Base-by-base conservation (phyloP, 2,888 invertebrate species). In the Platycheirus albimanus region DNA sequence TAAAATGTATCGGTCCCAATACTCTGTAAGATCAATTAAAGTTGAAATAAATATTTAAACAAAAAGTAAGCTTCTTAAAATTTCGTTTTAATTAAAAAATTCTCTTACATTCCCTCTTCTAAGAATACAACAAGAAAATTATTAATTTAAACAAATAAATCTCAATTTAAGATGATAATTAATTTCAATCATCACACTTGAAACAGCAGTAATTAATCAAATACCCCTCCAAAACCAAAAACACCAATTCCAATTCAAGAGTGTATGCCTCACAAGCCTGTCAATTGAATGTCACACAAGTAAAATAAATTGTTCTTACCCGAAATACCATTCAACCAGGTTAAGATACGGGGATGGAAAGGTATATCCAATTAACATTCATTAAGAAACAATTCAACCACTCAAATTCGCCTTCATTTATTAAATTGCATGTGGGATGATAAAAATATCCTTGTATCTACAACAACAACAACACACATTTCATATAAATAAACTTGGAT, bases 361-460 rank as follows among this genome's bases (percentile, higher is more conserved):
- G 28, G 36, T 36, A 61, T 61, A 19, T 45, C 61, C 61, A 61
- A 61, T 61, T 61, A 61, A 61, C 30, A 61, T 61, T 61, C 43
- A 45, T 61, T 45, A 45, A 45, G 61, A 61, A 61, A 45, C 45
- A 61, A 43, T 61, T 30, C 45, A 30, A 30, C 45, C 8, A 2
- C 61, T 61, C 30, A 45, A 28, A 45, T 30, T 17, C 45, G 45
- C n/a, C 41, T 61, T 45, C 19, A 17, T 45, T 58, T 33, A 33
- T 58, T 58, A 58, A 61, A 61, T 61, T 61, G 45, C 30, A 45
- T 3, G 8, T 30, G n/a, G 3, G 13, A 0, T 30, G 17, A 33
- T 19, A 19, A 30, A 45, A 30, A 24, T 24, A 20, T 43, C 28
- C 24, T 15, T 33, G 11, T 56, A 19, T 38, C 15, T 20, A n/a